phyloP scores from a whole-genome alignment of 2,113 vertebrate species.

The Hypanus sabinus region DNA sequence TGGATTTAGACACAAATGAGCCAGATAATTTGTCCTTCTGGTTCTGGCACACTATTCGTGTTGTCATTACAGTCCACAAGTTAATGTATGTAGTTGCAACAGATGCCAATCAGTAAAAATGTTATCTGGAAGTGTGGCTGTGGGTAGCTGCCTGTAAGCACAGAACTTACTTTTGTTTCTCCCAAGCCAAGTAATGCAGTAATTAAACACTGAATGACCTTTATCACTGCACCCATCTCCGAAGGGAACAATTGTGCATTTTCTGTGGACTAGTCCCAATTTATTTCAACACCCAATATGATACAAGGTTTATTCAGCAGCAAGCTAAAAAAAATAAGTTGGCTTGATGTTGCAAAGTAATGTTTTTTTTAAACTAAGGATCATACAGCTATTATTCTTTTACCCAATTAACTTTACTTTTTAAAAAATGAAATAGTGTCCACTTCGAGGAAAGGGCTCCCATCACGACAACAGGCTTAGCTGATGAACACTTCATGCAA shows the following conservation, averaged over 20 bases:
- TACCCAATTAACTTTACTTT: neutral
- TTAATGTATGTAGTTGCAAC: neutral
- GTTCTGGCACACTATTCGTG: neutral
- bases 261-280: neutral
- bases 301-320: neutral
- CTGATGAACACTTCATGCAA: neutral
- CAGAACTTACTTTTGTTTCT: neutral
- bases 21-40: neutral
- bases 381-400: neutral
- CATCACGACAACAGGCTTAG: neutral
- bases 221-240: neutral
- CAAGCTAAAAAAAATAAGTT: neutral
- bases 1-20: neutral
- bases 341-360: neutral
- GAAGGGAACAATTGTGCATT: neutral
- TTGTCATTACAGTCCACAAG: neutral
- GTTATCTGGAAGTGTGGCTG: neutral
- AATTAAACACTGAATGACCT: neutral
- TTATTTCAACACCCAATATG: neutral
- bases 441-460: neutral
- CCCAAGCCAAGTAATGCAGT: neutral
- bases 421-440: too few species aligned
- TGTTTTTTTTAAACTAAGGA: neutral
- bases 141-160: neutral
- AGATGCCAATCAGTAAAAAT: neutral